phyloP scores from a whole-genome alignment of 2,113 vertebrate species.

The Daboia siamensis region DNA sequence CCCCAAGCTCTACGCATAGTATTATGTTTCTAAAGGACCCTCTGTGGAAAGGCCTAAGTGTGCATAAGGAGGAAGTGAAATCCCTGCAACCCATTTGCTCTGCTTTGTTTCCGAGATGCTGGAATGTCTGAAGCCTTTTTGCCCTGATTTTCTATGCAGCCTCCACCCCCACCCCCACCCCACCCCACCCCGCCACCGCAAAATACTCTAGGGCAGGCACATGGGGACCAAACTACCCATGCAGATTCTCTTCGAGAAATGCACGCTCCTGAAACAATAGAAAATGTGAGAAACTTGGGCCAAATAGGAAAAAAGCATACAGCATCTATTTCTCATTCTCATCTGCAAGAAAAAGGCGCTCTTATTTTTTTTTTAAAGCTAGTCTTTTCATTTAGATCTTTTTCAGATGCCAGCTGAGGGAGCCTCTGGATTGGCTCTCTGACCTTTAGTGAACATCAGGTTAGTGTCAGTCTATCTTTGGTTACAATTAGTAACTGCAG shows the following conservation, averaged over 20 bases:
- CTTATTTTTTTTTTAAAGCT: background rate
- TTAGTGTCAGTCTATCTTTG: background rate
- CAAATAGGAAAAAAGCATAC: background rate
- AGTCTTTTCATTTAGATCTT: background rate
- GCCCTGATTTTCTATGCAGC: background rate
- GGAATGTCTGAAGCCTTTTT: background rate
- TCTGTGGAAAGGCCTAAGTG: background rate
- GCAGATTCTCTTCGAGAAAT: background rate
- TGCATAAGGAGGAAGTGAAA: background rate
- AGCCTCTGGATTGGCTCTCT: background rate
- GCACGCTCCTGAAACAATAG: background rate
- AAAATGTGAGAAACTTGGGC: background rate
- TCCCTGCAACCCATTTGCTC: background rate
- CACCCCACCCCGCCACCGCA: background rate
- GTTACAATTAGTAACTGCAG: background rate
- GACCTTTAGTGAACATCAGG: slow-evolving; percentile 11
- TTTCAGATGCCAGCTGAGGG: background rate
- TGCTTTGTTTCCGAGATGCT: background rate
- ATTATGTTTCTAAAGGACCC: background rate
- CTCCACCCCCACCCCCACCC: too few species aligned
- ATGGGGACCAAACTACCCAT: background rate
- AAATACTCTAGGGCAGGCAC: background rate
- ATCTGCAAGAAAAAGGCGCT: background rate
- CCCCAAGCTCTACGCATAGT: background rate
- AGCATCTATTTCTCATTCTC: background rate